Conservation (phyloP, 2,797 vertebrate species). For the Typhlichthys subterraneus region DNA sequence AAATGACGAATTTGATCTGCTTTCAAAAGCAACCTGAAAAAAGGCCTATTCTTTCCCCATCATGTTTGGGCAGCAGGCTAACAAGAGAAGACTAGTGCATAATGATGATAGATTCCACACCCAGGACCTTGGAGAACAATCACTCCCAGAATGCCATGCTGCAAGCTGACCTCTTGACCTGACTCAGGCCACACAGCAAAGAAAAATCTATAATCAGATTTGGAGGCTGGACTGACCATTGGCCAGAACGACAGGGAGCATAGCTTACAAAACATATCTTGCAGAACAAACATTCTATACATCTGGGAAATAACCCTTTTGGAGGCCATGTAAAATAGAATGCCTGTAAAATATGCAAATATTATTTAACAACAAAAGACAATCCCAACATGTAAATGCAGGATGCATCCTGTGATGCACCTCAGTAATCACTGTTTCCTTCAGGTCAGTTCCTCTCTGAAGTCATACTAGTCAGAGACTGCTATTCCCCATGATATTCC, state of each 20-base stretch:
- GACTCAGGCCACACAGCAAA: constrained; percentile 89
- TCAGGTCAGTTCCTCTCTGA: not conserved
- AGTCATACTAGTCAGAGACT: too few species aligned
- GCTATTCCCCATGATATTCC: not conserved
- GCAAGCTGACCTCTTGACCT: constrained; percentile 89
- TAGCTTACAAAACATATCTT: constrained; percentile 55
- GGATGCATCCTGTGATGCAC: constrained; percentile 39
- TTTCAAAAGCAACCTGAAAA: constrained; percentile 86
- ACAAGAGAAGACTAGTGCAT: constrained; percentile 86
- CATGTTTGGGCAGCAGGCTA: constrained; percentile 86
- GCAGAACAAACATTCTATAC: constrained; percentile 70
- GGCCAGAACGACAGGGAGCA: constrained; percentile 48
- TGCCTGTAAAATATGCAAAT: constrained; percentile 72
- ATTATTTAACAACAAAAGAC: constrained; percentile 48
- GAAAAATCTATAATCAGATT: constrained; percentile 90
- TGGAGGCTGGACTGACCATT: constrained; percentile 79
- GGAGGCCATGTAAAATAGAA: constrained; percentile 58
- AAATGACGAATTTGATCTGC: constrained; percentile 92
- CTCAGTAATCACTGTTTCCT: constrained; percentile 54
- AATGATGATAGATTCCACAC: constrained; percentile 96
- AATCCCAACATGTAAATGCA: constrained; percentile 4
- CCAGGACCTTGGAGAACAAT: constrained; percentile 87
- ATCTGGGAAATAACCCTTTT: constrained; percentile 70
- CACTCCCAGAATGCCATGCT: constrained; percentile 91
- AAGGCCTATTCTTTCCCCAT: constrained; percentile 80